A percentile compares a stretch with the other conserved stretches of the same genome.
These are phyloP conservation scores for Ptyas mucosa DNA, from an alignment of 2,113 vertebrate species.

Conservation along the genomic window DNA sequence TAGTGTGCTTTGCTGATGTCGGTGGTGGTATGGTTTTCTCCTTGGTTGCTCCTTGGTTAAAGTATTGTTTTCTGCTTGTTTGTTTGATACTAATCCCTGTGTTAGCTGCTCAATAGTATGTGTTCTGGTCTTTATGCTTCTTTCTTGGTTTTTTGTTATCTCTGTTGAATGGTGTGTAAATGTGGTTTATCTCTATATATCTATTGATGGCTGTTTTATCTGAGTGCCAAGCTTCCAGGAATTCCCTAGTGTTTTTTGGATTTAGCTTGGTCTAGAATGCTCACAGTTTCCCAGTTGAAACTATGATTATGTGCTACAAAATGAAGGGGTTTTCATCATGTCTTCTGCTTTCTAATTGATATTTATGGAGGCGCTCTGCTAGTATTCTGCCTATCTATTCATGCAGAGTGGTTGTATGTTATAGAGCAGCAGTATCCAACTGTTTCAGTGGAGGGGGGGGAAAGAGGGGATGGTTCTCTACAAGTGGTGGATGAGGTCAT, in stretches of 20 bases:
- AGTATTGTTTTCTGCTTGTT: not conserved
- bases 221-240: not conserved
- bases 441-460: too few relatives aligned
- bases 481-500: fast-evolving
- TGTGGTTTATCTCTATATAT: not conserved
- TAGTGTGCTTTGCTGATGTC: not conserved
- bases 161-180: not conserved
- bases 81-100: not conserved
- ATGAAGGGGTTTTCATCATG: not conserved
- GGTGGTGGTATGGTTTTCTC: not conserved
- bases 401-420: not conserved
- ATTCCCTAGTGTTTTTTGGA: not conserved
- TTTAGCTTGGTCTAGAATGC: not conserved
- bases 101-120: not conserved
- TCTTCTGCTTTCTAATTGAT: not conserved
- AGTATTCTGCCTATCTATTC: not conserved
- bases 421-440: not conserved
- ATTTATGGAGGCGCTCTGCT: not conserved
- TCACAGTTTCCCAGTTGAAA: not conserved
- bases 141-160: not conserved
- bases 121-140: not conserved
- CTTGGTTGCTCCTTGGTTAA: not conserved
- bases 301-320: not conserved
- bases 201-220: not conserved
- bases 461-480: too few relatives aligned